Conservation (phyloP, 2,888 invertebrate species). For the Thecophora atra region DNA sequence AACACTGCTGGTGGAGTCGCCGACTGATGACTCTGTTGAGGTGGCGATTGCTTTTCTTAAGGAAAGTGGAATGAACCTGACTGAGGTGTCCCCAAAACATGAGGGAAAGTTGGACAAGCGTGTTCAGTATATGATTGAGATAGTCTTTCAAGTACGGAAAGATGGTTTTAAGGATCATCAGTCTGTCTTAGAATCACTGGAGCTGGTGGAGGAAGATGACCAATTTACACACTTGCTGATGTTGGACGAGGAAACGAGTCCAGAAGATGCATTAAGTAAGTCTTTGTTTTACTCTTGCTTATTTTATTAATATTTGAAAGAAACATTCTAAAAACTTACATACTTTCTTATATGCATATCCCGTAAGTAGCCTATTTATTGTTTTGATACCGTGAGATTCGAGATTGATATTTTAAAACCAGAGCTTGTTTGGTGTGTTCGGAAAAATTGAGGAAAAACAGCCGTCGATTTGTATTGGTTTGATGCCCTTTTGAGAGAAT, state of each 20-base stretch:
- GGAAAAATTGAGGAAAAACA: too few relatives aligned
- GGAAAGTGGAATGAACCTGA: constrained; percentile 94
- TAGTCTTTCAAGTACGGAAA: constrained; percentile 94
- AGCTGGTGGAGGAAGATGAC: constrained; percentile 95
- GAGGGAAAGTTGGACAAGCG: constrained; percentile 91
- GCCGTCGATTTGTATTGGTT: too few relatives aligned
- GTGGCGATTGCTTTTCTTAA: constrained; percentile 95
- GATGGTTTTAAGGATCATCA: constrained; percentile 96
- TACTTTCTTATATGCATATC: too few relatives aligned
- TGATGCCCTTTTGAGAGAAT: too few relatives aligned
- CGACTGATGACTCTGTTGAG: constrained; percentile 98
- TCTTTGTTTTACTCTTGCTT: constrained; percentile 45
- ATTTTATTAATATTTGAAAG: too few relatives aligned
- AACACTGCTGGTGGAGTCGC: constrained; percentile 90
- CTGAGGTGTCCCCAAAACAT: constrained; percentile 82
- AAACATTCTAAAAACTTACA: too few relatives aligned
- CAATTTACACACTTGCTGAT: constrained; percentile 95
- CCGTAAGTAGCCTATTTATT: too few relatives aligned
- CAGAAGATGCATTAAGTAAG: constrained; percentile 91
- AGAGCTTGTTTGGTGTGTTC: too few relatives aligned
- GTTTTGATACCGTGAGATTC: too few relatives aligned
- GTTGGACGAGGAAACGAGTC: constrained; percentile 88
- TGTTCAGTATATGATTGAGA: constrained; percentile 99
- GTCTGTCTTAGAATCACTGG: constrained; percentile 86
- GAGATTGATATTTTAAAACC: too few relatives aligned